A percentile compares a stretch with the other conserved stretches of the same genome.
Conservation (phyloP, 2,113 vertebrate genomes). For the Pongo abelii region DNA sequence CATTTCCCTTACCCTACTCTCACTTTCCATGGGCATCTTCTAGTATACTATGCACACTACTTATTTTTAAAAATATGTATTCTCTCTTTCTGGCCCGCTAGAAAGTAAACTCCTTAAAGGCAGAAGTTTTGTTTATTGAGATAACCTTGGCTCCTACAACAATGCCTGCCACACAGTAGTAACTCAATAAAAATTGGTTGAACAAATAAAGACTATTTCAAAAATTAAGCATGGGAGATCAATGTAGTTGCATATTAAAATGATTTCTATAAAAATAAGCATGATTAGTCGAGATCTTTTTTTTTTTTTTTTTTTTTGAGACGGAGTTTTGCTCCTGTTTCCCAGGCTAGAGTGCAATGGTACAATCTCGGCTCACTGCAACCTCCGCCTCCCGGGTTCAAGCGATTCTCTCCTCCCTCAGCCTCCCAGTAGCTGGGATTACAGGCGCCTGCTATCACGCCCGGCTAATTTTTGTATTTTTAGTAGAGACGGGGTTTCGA, state of each 20-base stretch:
- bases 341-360: no score
- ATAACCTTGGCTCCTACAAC: background rate
- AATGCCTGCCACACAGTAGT: background rate
- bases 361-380: no score
- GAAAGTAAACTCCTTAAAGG: background rate
- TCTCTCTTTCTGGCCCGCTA: background rate
- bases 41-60: background rate
- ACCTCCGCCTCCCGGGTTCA: no score
- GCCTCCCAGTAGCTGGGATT: no score
- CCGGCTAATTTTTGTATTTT: no score
- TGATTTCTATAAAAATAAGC: background rate
- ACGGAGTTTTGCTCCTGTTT: no score
- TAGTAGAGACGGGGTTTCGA: no score
- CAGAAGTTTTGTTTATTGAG: background rate
- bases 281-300: no score
- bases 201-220: background rate
- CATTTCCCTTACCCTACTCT: background rate
- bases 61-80: background rate
- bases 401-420: no score
- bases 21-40: background rate
- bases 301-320: background rate
- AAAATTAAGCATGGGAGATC: background rate
- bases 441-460: no score
- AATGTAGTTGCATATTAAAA: background rate
- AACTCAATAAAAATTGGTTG: background rate